Evolutionary conservation across 2,888 invertebrate species (phyloP).

Genomic region (Melanophora roralis): DNA sequence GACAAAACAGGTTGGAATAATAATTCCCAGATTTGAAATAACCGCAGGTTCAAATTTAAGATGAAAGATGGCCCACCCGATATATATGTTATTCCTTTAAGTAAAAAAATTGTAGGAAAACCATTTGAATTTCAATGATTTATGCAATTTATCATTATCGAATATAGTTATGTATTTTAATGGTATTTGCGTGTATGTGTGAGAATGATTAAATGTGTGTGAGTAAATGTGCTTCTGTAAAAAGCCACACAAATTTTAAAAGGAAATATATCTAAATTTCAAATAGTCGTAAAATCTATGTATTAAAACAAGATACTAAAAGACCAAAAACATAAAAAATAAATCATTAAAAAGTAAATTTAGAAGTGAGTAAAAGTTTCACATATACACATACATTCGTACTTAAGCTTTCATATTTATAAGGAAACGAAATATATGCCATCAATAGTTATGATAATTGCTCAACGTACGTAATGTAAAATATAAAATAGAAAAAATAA

Average conservation of each 20-base stretch:
- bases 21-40: too few relatives aligned
- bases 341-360: slow-evolving; percentile 16
- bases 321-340: not conserved
- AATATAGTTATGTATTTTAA: slow-evolving; percentile 57
- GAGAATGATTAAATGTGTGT: too few relatives aligned
- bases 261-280: slow-evolving; percentile 29
- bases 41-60: too few relatives aligned
- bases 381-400: slow-evolving; percentile 1
- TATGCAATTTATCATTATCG: slow-evolving; percentile 59
- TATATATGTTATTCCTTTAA: too few relatives aligned
- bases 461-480: not conserved
- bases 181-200: not conserved
- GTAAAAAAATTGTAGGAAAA: slow-evolving; percentile 29
- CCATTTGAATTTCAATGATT: slow-evolving; percentile 56
- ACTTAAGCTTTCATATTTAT: not conserved
- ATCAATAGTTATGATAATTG: not conserved
- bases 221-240: not conserved
- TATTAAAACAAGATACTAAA: not conserved
- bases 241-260: slow-evolving; percentile 12
- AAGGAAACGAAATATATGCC: not conserved
- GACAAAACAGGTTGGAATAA: too few relatives aligned
- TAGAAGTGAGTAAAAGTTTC: not conserved
- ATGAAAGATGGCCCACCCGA: too few relatives aligned
- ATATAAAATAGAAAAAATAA: not conserved
- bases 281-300: slow-evolving; percentile 37